These are phyloP conservation scores for Falco cherrug DNA, from an alignment of 2,797 vertebrate genomes.

Conservation along the genomic window DNA sequence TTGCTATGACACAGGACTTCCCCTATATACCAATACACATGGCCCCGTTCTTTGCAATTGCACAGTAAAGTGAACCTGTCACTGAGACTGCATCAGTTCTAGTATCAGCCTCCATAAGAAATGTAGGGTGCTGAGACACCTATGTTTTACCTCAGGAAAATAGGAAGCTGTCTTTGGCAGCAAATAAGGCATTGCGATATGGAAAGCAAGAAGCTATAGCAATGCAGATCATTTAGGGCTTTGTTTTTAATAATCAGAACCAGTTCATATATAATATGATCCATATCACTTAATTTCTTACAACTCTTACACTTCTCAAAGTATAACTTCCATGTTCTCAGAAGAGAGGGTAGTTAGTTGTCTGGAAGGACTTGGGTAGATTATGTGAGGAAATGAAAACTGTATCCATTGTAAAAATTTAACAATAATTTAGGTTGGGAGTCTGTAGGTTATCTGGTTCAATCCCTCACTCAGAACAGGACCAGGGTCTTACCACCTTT, in stretches of 20 bases:
- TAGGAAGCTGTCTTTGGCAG: background rate
- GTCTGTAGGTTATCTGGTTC: background rate
- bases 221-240: background rate
- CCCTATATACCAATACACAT: background rate
- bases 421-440: background rate
- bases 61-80: rapidly evolving
- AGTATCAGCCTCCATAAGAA: background rate
- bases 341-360: background rate
- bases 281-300: background rate
- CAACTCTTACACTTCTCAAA: background rate
- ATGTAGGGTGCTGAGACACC: background rate
- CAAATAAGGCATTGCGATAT: background rate
- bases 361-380: background rate
- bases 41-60: background rate
- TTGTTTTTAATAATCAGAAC: background rate
- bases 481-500: background rate
- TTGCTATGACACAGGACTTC: background rate
- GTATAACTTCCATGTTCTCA: background rate
- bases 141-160: background rate
- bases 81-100: background rate
- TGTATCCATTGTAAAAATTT: background rate
- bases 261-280: background rate
- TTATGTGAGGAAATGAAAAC: background rate
- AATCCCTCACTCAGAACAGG: background rate
- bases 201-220: background rate